Percentiles rank a stretch among this genome's conserved stretches.
These are phyloP conservation scores for Penaeus vannamei DNA, from an alignment of 1,140 invertebrate species.

Conservation along the genomic window DNA sequence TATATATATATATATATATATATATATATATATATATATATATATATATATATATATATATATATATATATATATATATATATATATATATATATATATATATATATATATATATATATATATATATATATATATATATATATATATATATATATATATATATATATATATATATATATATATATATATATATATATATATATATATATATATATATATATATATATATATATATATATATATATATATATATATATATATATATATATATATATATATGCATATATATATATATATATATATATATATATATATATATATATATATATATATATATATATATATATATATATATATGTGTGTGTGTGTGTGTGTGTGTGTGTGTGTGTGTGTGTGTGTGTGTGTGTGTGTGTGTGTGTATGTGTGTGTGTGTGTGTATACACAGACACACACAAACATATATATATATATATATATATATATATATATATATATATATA, in stretches of 20 bases:
- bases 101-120: no score
- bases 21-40: no score
- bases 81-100: no score
- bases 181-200: no score
- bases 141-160: no score
- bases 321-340: constrained; percentile 28
- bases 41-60: no score
- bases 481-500: constrained; percentile 28
- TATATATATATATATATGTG: constrained; percentile 18
- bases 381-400: neutral
- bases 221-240: no score
- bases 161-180: no score
- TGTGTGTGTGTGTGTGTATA: neutral
- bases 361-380: neutral
- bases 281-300: constrained; percentile 28
- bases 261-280: constrained; percentile 28
- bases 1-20: neutral
- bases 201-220: no score
- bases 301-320: constrained; percentile 24
- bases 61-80: no score
- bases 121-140: no score
- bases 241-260: neutral
- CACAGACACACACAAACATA: constrained; percentile 28
- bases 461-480: constrained; percentile 28
- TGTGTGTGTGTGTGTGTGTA: neutral